These are phyloP conservation scores for Drosophila parthenogenetica DNA, from an alignment of 2,888 invertebrate genomes.

Conservation along the genomic window DNA sequence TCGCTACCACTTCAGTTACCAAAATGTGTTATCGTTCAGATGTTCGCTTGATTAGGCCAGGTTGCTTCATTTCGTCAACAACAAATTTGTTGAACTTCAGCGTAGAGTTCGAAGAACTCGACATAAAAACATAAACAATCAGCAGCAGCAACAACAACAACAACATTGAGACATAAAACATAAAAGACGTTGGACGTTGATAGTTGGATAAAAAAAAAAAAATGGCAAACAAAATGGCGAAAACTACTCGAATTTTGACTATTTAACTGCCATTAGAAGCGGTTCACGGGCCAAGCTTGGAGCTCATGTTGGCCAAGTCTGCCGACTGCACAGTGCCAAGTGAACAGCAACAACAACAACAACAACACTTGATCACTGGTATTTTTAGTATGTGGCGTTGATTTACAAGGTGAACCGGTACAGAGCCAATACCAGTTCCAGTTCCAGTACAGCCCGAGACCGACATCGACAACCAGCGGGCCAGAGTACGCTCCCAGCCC, in stretches of 20 bases:
- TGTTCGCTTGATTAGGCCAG: slow-evolving; percentile 51
- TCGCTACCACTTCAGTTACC: slow-evolving; percentile 4
- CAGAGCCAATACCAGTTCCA: slow-evolving; percentile 73
- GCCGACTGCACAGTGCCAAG: slow-evolving; percentile 44
- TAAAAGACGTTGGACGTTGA: slow-evolving; percentile 7
- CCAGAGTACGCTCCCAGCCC: slow-evolving; percentile 9
- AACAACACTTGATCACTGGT: slow-evolving; percentile 63
- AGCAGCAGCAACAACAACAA: slow-evolving; percentile 18
- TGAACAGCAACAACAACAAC: slow-evolving; percentile 37
- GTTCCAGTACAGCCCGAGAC: slow-evolving; percentile 31
- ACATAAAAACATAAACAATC: slow-evolving; percentile 54
- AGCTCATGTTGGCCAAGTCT: slow-evolving; percentile 56
- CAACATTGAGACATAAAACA: slow-evolving; percentile 2
- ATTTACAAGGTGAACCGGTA: slow-evolving; percentile 78
- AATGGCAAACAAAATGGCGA: slow-evolving; percentile 35
- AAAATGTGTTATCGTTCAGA: slow-evolving; percentile 52
- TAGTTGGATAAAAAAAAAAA: no score
- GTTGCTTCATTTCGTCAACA: slow-evolving; percentile 51
- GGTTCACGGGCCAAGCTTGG: slow-evolving; percentile 47
- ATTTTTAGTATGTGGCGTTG: slow-evolving; percentile 76
- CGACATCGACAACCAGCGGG: slow-evolving; percentile 5
- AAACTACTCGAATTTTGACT: slow-evolving; percentile 35
- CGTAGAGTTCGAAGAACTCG: slow-evolving; percentile 76
- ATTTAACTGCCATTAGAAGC: slow-evolving; percentile 52
- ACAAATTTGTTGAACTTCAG: slow-evolving; percentile 49